Evolutionary conservation across 2,113 vertebrate genomes (phyloP), one percentile per base, ranked within the genome.

Genomic region (Candoia aspera): DNA sequence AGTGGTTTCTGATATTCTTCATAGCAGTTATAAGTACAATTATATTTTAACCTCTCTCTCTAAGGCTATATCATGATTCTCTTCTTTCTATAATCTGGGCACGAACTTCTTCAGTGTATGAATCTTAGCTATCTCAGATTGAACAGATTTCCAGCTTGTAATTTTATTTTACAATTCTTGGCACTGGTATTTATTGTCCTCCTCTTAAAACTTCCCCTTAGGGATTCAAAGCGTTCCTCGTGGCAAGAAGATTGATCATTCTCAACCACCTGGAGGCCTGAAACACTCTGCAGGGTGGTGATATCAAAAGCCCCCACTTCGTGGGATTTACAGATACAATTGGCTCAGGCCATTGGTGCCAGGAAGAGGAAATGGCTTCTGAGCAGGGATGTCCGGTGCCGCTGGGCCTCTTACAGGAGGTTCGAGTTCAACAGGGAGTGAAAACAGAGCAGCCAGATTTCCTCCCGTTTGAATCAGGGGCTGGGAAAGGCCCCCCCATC

Each of bases 321-420:
- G 15, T 8, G 26, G 42, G 21, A 86, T 15, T 53, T n/a, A 54
- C 46, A 53, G 57, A n/a, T 26, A 37, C 24, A 2, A 12, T 15
- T 11, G 2, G 6, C 2, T 55, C 59, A 4, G 60, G n/a, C 8
- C 1, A 0, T 24, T 4, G 29, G 0, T 54, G 21, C 4, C 19
- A 6, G 21, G 6, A 9, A 21, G 54, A 54, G 29, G 37, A 68
- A 54, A 91, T 87, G 90, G 60, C 84, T 2, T n/a, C n/a, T 2
- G 8, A 87, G n/a, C 49, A 19, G 13, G 19, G 15, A 0, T 13
- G 26, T 2, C 13, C 6, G 4, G 3, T 13, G 5, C 23, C 53
- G 11, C n/a, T 68, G 60, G 59, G 60, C 73, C 60, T 42, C 6
- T 58, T 49, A 19, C 17, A 9, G 2, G 57, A 21, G 2, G 26